Evolutionary conservation across 1,140 invertebrate genomes (phyloP).

Genomic region (Drosophila equinoxialis): DNA sequence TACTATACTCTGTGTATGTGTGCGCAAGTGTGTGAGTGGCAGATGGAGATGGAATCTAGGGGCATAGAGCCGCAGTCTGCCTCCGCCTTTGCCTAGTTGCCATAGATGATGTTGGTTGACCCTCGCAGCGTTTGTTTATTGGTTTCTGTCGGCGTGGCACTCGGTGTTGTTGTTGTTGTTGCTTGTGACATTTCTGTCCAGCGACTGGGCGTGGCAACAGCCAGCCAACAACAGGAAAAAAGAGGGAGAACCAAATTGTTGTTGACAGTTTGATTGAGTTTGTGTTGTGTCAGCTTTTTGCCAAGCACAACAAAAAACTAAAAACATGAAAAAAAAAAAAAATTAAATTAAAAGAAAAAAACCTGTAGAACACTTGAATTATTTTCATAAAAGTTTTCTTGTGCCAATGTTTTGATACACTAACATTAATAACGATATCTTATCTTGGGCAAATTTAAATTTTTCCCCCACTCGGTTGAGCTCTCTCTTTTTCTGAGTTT

Average conservation of each 20-base stretch:
- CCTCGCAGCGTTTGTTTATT: constrained; percentile 39
- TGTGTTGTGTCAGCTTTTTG: constrained; percentile 45
- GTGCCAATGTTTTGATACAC: background rate
- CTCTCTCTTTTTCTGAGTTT: too few relatives aligned
- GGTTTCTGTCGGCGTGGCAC: constrained; percentile 1
- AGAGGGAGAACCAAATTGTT: constrained; percentile 35
- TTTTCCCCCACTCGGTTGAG: too few relatives aligned
- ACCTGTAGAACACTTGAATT: background rate
- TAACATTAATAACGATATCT: background rate
- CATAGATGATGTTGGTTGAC: constrained; percentile 9
- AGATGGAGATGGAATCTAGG: background rate
- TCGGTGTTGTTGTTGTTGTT: background rate
- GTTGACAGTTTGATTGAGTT: constrained; percentile 57
- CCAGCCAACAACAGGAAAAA: background rate
- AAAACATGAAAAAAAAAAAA: background rate
- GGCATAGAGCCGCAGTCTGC: background rate
- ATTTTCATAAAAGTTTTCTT: background rate
- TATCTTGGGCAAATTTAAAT: too few relatives aligned
- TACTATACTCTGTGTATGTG: constrained; percentile 8
- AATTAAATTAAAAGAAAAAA: constrained; percentile 4
- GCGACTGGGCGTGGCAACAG: constrained; percentile 29
- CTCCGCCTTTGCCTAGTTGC: constrained; percentile 2
- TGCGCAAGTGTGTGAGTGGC: constrained; percentile 9
- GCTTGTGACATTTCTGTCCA: constrained; percentile 10
- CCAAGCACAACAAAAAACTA: background rate